A percentile compares a stretch with the other conserved stretches of the same genome.
phyloP scores from a whole-genome alignment of 1,140 invertebrate species.

The Caenorhabditis elegans region DNA sequence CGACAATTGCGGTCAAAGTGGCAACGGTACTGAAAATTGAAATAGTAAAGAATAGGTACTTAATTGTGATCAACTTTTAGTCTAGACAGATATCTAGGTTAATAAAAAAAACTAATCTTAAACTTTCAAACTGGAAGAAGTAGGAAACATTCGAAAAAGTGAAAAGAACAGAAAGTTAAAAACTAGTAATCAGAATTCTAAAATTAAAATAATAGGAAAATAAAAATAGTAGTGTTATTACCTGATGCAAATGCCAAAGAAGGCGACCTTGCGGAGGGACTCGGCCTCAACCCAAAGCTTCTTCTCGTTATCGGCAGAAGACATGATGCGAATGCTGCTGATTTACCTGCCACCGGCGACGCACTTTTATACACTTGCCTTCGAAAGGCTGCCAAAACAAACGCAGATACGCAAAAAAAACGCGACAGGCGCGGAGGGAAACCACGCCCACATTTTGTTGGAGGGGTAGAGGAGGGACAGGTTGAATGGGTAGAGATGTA shows the following conservation, averaged over 20 bases:
- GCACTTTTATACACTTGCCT: slow-evolving; percentile 29
- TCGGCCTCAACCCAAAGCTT: slow-evolving; percentile 48
- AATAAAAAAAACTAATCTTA: no score
- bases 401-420: slow-evolving; percentile 3
- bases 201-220: not conserved
- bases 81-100: no score
- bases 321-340: slow-evolving; percentile 24
- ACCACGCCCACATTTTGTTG: not conserved
- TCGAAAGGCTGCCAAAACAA: slow-evolving; percentile 18
- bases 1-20: slow-evolving; percentile 55
- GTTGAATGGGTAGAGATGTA: not conserved
- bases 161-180: no score
- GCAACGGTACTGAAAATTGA: slow-evolving; percentile 50
- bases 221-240: slow-evolving; percentile 23
- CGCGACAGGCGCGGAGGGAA: slow-evolving; percentile 11
- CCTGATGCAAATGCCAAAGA: slow-evolving; percentile 54
- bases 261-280: slow-evolving; percentile 50
- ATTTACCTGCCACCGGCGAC: slow-evolving; percentile 15
- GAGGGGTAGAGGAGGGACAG: not conserved
- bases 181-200: no score
- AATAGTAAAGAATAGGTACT: not conserved
- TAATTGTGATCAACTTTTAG: no score
- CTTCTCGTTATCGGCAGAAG: slow-evolving; percentile 43
- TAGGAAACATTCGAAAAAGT: not conserved
- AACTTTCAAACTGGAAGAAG: no score